Conservation (phyloP, 2,113 vertebrate species). For the Psammodynastes pulverulentus region DNA sequence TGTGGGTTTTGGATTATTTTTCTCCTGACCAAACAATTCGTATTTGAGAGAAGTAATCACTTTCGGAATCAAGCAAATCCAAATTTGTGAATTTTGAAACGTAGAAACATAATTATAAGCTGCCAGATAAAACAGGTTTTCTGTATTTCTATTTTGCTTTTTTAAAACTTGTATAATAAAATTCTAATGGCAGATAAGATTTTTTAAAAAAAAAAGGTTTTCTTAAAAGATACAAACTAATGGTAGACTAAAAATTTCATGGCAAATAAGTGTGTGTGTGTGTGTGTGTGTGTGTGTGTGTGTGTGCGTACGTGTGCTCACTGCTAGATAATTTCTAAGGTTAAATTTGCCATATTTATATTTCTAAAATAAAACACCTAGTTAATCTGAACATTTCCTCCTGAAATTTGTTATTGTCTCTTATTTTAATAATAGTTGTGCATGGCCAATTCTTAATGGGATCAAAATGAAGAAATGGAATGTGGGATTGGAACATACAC, state of each 20-base stretch:
- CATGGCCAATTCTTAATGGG: not conserved
- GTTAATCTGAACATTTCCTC: not conserved
- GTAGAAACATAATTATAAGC: not conserved
- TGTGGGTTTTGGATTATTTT: not conserved
- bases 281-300: not conserved
- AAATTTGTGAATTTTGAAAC: not conserved
- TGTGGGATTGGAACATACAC: not conserved
- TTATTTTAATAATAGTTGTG: not conserved
- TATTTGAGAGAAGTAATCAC: not conserved
- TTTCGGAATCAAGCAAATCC: not conserved
- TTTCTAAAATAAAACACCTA: not conserved
- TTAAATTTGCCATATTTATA: not conserved
- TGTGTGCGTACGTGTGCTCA: not conserved
- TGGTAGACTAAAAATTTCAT: not conserved
- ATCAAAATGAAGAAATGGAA: not conserved
- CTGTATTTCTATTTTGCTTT: not conserved
- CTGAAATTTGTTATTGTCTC: not conserved
- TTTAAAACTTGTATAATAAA: not conserved
- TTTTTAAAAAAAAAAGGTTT: not conserved
- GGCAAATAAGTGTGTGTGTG: not conserved
- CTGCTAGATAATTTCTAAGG: not conserved
- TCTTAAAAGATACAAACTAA: not conserved
- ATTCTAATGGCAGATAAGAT: not conserved
- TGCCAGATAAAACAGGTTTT: not conserved
- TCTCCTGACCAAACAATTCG: not conserved